Evolutionary conservation across 2,797 vertebrate species (phyloP).

Genomic region (Enteromius afrohamiltoni): DNA sequence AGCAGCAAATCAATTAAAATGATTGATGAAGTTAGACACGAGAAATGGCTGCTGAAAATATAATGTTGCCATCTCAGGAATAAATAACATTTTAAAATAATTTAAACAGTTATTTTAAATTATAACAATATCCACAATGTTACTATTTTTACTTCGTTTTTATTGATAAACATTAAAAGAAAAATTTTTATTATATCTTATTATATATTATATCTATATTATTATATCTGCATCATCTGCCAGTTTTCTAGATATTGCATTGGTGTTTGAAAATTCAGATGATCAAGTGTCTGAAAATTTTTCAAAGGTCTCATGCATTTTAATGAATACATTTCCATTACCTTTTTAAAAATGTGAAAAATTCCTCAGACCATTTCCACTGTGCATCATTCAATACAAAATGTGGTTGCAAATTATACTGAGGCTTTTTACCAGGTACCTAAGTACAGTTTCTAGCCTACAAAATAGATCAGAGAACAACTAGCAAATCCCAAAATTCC

Average conservation of each 20-base stretch:
- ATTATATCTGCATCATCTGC: background rate
- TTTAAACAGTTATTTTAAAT: too few species aligned
- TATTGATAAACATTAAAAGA: too few species aligned
- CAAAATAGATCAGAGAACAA: background rate
- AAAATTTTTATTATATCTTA: too few species aligned
- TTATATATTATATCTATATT: too few species aligned
- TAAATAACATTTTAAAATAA: too few species aligned
- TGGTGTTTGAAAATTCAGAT: background rate
- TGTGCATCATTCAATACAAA: background rate
- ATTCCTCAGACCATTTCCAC: background rate
- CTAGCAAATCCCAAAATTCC: too few species aligned
- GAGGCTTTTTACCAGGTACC: background rate
- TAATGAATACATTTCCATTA: background rate
- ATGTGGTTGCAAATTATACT: background rate
- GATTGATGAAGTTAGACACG: too few species aligned
- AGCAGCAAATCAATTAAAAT: too few species aligned
- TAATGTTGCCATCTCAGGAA: too few species aligned
- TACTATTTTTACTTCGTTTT: too few species aligned
- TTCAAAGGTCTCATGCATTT: background rate
- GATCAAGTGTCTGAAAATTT: background rate
- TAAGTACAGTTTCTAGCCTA: background rate
- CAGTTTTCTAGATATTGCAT: background rate
- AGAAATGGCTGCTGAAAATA: too few species aligned
- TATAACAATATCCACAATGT: too few species aligned
- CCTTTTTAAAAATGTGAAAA: background rate